Conservation (phyloP, 2,113 vertebrate genomes). For the Martes martes region DNA sequence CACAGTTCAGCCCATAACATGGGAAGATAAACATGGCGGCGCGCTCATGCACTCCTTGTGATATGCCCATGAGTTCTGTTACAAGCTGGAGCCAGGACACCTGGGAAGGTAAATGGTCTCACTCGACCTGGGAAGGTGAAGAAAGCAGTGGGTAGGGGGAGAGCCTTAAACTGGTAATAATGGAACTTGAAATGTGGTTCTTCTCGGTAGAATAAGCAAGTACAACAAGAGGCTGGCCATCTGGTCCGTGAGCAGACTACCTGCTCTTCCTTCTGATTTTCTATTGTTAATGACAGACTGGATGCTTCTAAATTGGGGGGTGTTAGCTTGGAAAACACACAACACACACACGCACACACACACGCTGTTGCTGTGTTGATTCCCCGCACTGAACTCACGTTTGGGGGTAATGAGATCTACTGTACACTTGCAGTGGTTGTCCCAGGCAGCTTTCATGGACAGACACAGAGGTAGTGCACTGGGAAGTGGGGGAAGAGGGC, state of each 20-base stretch:
- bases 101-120: neutral
- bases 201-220: neutral
- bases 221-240: neutral
- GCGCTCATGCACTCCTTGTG: rapidly evolving
- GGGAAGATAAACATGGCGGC: neutral
- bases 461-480: neutral
- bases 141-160: neutral
- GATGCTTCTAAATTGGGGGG: neutral
- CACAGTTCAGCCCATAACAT: neutral
- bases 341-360: no score
- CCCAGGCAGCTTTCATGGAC: neutral
- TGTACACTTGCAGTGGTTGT: neutral
- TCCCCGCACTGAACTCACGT: neutral
- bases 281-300: neutral
- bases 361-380: neutral
- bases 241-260: neutral
- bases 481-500: neutral
- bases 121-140: neutral
- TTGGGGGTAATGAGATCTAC: neutral
- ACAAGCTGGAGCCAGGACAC: neutral
- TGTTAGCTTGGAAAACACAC: neutral
- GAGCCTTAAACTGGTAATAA: neutral
- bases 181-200: neutral
- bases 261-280: neutral
- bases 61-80: rapidly evolving